These are phyloP conservation scores for Centropristis striata DNA, from an alignment of 2,113 vertebrate genomes.

Conservation along the genomic window DNA sequence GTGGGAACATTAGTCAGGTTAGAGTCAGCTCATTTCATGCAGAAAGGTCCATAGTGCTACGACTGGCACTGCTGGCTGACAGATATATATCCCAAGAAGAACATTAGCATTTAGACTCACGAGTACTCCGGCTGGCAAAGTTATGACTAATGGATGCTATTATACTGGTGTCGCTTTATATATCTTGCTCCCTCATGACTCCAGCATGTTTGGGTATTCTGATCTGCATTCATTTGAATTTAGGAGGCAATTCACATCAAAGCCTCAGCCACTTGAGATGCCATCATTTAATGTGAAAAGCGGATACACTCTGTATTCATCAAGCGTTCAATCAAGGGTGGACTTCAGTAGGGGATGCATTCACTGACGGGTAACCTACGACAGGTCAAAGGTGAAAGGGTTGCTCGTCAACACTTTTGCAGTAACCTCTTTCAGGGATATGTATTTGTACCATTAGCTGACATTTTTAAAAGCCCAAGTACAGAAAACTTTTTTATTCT, in stretches of 20 bases:
- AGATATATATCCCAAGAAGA: constrained; percentile 48
- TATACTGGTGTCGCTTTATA: constrained; percentile 24
- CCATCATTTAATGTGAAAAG: constrained; percentile 1
- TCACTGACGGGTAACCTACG: constrained; percentile 1
- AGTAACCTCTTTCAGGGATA: neutral
- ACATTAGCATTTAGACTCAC: constrained; percentile 61
- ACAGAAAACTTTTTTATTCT: neutral
- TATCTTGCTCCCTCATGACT: constrained; percentile 20
- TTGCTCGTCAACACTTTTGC: neutral
- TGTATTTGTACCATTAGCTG: neutral
- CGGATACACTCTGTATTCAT: constrained; percentile 16
- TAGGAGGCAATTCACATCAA: constrained; percentile 16
- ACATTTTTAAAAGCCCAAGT: neutral
- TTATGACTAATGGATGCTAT: constrained; percentile 54
- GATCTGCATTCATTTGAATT: constrained; percentile 25
- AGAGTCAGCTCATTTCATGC: constrained; percentile 42
- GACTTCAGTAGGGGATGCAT: neutral
- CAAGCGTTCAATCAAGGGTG: neutral
- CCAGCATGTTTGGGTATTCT: constrained; percentile 23
- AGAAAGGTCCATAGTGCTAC: constrained; percentile 8
- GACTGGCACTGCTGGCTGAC: constrained; percentile 20
- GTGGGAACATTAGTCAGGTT: constrained; percentile 49
- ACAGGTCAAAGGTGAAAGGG: constrained; percentile 10
- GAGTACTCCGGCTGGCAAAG: constrained; percentile 30
- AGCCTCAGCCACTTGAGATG: constrained; percentile 20